A percentile compares a stretch with the other conserved stretches of the same genome.
phyloP scores from a whole-genome alignment of 2,113 vertebrate species.

The Gnathochromis pfefferi region DNA sequence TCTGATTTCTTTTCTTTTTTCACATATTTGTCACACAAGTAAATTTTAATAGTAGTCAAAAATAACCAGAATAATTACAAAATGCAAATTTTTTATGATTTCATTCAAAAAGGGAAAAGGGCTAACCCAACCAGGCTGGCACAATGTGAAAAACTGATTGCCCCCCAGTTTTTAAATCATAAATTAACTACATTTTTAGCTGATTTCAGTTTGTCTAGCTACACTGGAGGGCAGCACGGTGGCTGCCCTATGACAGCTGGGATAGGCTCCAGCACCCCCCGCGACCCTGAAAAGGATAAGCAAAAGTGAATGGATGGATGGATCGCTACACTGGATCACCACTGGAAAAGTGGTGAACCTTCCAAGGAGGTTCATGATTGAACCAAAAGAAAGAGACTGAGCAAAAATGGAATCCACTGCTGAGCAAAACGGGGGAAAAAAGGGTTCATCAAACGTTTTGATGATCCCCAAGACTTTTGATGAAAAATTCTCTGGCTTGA shows the following conservation, averaged over 20 bases:
- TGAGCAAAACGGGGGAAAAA: rapidly evolving
- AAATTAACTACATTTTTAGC: neutral
- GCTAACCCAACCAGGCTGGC: neutral
- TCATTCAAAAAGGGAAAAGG: neutral
- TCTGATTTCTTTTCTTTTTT: neutral
- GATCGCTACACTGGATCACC: neutral
- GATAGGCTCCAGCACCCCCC: neutral
- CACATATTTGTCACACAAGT: neutral
- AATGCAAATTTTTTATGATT: neutral
- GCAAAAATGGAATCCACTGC: neutral
- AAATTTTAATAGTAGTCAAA: neutral
- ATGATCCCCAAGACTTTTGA: neutral
- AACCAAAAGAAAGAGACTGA: neutral
- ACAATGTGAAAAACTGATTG: neutral
- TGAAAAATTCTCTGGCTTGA: neutral
- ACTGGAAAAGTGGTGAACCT: neutral
- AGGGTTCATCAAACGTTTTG: neutral
- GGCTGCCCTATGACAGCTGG: neutral
- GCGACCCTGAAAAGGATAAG: neutral
- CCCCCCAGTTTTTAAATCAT: neutral
- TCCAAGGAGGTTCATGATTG: neutral
- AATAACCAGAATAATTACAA: neutral
- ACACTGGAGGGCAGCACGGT: neutral
- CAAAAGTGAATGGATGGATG: neutral
- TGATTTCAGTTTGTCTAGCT: neutral